Percentiles rank a stretch among this genome's conserved stretches.
Conservation (phyloP, 2,113 vertebrate species). For the Pteruthius melanotis region DNA sequence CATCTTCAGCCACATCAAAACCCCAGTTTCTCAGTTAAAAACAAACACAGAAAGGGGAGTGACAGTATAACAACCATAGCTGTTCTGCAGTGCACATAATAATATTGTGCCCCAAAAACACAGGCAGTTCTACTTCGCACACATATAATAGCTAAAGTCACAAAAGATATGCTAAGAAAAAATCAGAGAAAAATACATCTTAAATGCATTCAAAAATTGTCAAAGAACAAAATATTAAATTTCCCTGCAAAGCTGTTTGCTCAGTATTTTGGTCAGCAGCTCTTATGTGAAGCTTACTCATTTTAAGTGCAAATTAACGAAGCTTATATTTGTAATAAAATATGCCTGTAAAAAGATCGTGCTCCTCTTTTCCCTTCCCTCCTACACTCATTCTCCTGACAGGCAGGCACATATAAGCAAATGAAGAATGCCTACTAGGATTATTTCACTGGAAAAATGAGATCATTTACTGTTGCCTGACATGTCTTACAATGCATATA, state of each 20-base stretch:
- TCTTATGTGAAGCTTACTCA: neutral
- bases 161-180: neutral
- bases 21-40: neutral
- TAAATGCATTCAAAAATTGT: neutral
- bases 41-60: neutral
- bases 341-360: neutral
- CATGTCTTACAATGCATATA: slow-evolving; percentile 19
- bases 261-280: neutral
- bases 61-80: neutral
- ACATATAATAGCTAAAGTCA: neutral
- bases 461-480: slow-evolving; percentile 13
- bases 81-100: neutral
- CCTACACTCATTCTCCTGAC: slow-evolving; percentile 5
- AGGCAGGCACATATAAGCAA: slow-evolving; percentile 10
- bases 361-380: neutral
- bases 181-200: neutral
- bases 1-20: slow-evolving; percentile 8
- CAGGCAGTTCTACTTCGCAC: neutral
- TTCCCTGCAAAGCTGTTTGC: neutral
- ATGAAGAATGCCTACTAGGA: neutral
- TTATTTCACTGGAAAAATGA: slow-evolving; percentile 25
- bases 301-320: neutral
- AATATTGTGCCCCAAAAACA: accelerated
- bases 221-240: neutral
- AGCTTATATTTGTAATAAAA: neutral